Conservation (phyloP, 2,113 vertebrate species). For the Callopanchax toddi region DNA sequence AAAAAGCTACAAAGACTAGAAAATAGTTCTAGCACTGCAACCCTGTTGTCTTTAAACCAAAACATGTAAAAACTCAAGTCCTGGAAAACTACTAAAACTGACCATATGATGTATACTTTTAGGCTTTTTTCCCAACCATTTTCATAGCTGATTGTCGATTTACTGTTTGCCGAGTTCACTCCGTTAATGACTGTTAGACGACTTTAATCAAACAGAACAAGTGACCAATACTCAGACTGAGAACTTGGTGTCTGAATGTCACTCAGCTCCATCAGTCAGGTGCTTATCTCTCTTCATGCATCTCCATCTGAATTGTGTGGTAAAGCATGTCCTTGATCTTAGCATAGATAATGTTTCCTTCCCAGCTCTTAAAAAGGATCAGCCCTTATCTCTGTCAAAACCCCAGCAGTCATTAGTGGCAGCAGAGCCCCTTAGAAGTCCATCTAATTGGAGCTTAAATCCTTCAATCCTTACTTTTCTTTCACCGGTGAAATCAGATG, state of each 20-base stretch:
- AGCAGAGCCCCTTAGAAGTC: slow-evolving; percentile 35
- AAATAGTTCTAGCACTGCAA: no score
- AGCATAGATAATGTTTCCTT: slow-evolving; percentile 49
- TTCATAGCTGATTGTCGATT: no score
- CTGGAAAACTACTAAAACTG: no score
- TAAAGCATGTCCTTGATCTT: slow-evolving; percentile 42
- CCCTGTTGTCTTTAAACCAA: no score
- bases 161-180: no score
- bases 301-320: slow-evolving; percentile 32
- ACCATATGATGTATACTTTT: no score
- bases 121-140: no score
- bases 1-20: no score
- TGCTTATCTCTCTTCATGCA: slow-evolving; percentile 10
- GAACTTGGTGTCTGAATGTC: background rate
- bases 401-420: slow-evolving; percentile 65
- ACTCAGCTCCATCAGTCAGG: slow-evolving; percentile 15
- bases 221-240: background rate
- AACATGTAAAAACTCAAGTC: no score
- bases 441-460: slow-evolving; percentile 62
- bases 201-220: background rate
- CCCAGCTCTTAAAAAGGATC: slow-evolving; percentile 52
- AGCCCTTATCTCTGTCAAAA: slow-evolving; percentile 62
- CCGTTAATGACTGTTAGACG: no score
- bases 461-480: background rate
- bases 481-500: slow-evolving; percentile 16